Evolutionary conservation across 2,797 vertebrate species (phyloP).

Genomic region (Florisuga fusca): DNA sequence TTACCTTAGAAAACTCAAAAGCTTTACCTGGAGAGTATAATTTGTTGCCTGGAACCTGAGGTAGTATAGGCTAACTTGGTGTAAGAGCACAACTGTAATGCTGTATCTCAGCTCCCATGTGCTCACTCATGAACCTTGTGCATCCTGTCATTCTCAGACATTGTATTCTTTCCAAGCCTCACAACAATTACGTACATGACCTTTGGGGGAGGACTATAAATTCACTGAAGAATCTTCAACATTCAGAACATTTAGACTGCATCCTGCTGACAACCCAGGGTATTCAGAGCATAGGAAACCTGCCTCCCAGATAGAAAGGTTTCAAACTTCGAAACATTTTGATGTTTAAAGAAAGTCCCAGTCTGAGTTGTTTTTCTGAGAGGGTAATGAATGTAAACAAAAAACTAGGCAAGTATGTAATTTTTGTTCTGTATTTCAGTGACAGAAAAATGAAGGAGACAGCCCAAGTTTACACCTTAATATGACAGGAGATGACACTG

Average conservation of each 20-base stretch:
- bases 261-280: background rate
- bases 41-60: background rate
- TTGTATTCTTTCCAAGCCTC: background rate
- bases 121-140: background rate
- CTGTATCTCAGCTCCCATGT: background rate
- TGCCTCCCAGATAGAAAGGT: background rate
- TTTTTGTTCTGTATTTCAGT: background rate
- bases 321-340: background rate
- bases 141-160: background rate
- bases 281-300: background rate
- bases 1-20: background rate
- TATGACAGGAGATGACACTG: background rate
- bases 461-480: background rate
- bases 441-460: background rate
- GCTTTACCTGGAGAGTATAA: background rate
- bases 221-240: background rate
- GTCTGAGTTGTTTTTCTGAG: background rate
- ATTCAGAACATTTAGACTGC: background rate
- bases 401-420: background rate
- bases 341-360: background rate
- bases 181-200: background rate
- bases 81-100: background rate
- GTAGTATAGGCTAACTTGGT: background rate
- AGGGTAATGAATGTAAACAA: background rate
- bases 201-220: background rate